A percentile compares a stretch with the other conserved stretches of the same genome.
These are phyloP conservation scores for Synchiropus splendidus DNA, from an alignment of 2,113 vertebrate species.

Conservation along the genomic window DNA sequence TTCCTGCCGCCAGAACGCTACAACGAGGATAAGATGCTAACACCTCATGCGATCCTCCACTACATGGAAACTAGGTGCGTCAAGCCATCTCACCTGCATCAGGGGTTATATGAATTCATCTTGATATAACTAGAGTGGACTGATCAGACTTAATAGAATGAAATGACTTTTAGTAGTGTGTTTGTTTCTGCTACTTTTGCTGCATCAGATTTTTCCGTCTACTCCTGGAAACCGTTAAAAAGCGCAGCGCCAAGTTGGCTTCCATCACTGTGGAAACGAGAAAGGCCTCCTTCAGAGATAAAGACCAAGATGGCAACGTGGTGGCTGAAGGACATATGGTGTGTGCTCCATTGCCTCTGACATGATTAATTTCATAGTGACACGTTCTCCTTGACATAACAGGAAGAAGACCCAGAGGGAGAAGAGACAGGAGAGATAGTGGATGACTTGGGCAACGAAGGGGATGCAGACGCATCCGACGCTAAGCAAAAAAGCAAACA, in stretches of 20 bases:
- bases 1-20: slow-evolving; percentile 78
- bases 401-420: slow-evolving; percentile 46
- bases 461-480: slow-evolving; percentile 86
- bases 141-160: too few species aligned
- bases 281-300: slow-evolving; percentile 70
- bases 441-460: slow-evolving; percentile 82
- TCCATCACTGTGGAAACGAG: slow-evolving; percentile 74
- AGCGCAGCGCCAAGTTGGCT: slow-evolving; percentile 72
- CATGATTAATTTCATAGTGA: neutral
- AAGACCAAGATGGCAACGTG: slow-evolving; percentile 40
- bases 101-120: too few species aligned
- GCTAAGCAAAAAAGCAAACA: slow-evolving; percentile 76
- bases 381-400: neutral
- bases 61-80: slow-evolving; percentile 84
- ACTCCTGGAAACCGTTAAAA: slow-evolving; percentile 79
- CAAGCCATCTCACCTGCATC: neutral
- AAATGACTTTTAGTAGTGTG: too few species aligned
- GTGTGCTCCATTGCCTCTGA: neutral
- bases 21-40: slow-evolving; percentile 76
- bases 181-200: neutral
- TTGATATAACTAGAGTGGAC: too few species aligned
- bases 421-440: slow-evolving; percentile 69
- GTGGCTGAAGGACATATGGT: neutral
- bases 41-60: slow-evolving; percentile 71
- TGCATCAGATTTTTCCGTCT: slow-evolving; percentile 84